Percentiles rank a stretch among this genome's conserved stretches.
Conservation (phyloP, 2,888 invertebrate genomes). For the Osmoderma eremita region DNA sequence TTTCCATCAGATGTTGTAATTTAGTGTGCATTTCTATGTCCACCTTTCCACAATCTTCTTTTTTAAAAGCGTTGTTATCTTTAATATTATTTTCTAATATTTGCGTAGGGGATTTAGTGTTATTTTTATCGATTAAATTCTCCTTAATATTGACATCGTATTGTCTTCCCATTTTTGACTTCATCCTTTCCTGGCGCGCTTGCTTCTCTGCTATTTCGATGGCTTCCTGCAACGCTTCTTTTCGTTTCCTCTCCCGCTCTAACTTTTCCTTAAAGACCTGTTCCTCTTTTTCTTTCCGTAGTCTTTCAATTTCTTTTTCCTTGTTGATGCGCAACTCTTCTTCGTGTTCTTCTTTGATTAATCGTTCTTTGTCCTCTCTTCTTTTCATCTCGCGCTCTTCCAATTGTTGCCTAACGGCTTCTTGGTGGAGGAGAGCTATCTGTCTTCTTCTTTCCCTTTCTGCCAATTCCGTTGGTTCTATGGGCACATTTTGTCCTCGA, state of each 20-base stretch:
- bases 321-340: conserved; percentile 82
- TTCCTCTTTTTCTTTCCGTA: conserved; percentile 78
- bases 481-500: conserved; percentile 85
- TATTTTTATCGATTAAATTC: conserved; percentile 60
- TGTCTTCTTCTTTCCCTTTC: conserved; percentile 85
- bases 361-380: conserved; percentile 79
- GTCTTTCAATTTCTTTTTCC: conserved; percentile 77
- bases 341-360: conserved; percentile 79
- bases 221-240: conserved; percentile 80
- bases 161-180: conserved; percentile 57
- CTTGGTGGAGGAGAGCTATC: conserved; percentile 86
- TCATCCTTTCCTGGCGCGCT: conserved; percentile 69
- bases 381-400: conserved; percentile 82
- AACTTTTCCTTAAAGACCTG: conserved; percentile 74
- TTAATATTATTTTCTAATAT: conserved; percentile 31
- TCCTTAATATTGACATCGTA: conserved; percentile 62
- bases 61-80: conserved; percentile 31
- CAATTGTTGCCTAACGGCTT: conserved; percentile 84
- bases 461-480: conserved; percentile 82
- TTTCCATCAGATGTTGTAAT: conserved; percentile 50
- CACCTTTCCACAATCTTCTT: background rate
- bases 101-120: conserved; percentile 43
- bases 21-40: conserved; percentile 23
- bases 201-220: conserved; percentile 74
- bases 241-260: conserved; percentile 76